These are phyloP conservation scores for Agrochola lychnidis DNA, from an alignment of 2,888 invertebrate species.

Conservation along the genomic window DNA sequence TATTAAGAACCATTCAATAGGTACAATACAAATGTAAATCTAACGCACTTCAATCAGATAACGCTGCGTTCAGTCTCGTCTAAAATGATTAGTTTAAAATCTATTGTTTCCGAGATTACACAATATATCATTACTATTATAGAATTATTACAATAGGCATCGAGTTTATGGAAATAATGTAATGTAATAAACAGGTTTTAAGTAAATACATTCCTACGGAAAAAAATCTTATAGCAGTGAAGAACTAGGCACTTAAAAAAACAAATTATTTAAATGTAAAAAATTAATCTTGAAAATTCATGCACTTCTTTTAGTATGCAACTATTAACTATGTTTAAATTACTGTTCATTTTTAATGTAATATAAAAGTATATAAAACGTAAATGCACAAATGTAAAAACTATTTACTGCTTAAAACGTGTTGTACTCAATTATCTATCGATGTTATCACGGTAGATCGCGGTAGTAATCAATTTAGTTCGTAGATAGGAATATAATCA, in stretches of 20 bases:
- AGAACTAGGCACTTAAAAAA: background rate
- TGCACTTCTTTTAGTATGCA: background rate
- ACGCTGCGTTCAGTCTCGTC: conserved; percentile 87
- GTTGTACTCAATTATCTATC: background rate
- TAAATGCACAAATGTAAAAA: background rate
- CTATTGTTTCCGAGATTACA: conserved; percentile 70
- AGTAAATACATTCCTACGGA: background rate
- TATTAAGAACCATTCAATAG: conserved; percentile 88
- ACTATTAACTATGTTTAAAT: background rate
- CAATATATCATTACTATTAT: conserved; percentile 58
- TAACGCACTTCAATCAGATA: conserved; percentile 78
- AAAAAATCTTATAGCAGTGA: background rate
- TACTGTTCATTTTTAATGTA: background rate
- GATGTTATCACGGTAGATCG: background rate
- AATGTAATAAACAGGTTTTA: background rate
- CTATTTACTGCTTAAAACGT: background rate
- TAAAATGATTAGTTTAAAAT: conserved; percentile 81
- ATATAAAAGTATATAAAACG: background rate
- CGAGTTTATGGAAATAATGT: conserved; percentile 58
- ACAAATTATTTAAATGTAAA: background rate
- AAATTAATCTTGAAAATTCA: background rate
- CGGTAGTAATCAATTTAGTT: background rate
- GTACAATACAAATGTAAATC: conserved; percentile 86
- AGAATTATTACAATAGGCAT: conserved; percentile 59
- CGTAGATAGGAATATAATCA: no score